Evolutionary conservation across 2,888 invertebrate species (phyloP), one percentile per base, ranked within the genome.

Genomic region (Dilophus febrilis): DNA sequence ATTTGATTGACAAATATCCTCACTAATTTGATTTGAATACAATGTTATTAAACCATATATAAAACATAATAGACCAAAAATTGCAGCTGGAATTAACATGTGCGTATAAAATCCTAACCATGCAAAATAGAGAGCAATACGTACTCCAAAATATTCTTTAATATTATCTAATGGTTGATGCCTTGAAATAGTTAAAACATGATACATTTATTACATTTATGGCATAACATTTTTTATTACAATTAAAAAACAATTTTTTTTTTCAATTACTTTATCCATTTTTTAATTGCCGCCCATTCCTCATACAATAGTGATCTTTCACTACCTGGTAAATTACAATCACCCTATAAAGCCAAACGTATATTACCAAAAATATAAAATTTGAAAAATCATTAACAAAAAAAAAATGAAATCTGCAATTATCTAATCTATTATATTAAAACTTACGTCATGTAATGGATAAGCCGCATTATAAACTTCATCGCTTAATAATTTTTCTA

Each of bases 21-120:
- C 59, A 49, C 72, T 64, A 30, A 65, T 56, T 12, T 54, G 58
- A 53, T 72, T 68, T 8, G 55, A 52, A 32, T 54, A 53, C 51
- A 69, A 55, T 18, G 70, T 70, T 2, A 60, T 44, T 35, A 67
- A 56, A 45, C 73, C 74, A 50, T 71, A 75, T 4, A 77, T 48
- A 48, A 81, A 72, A 53, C 76, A 77, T 16, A 78, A 45, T 16
- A 79, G 53, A 12, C 82, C 82, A 39, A 77, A 63, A 39, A 80
- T 58, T 40, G 79, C 70, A 3, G 79, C 74, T 12, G 80, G 78
- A 47, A 85, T 77, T 41, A 86, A 62, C 81, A 83, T 82, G 54
- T 77, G 75, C 1, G 84, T 85, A 55, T 86, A 86, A 62, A 82
- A 86, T 30, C 85, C 85, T 35, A 85, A 65, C 85, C 85, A 86